Evolutionary conservation across 2,113 vertebrate species (phyloP).

Genomic region (Myrmophylax atrothorax): DNA sequence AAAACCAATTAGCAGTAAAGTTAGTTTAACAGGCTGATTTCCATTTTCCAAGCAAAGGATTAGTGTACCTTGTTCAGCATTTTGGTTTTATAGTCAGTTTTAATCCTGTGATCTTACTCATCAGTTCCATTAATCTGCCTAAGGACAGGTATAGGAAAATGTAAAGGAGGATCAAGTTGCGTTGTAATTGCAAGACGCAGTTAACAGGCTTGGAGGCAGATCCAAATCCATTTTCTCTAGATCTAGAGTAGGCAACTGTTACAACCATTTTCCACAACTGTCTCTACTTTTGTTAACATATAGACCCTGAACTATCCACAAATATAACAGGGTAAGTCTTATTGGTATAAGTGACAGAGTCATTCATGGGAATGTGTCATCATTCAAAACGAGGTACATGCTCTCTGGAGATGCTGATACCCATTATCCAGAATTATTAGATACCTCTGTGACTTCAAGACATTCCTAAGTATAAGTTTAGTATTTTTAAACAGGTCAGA

Average conservation of each 20-base stretch:
- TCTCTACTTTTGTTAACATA: background rate
- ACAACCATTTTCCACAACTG: background rate
- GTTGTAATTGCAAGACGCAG: background rate
- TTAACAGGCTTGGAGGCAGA: background rate
- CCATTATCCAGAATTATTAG: background rate
- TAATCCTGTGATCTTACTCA: background rate
- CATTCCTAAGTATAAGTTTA: background rate
- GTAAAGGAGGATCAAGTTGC: background rate
- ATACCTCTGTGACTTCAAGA: background rate
- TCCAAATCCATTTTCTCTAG: background rate
- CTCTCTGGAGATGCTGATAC: background rate
- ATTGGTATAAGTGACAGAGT: background rate
- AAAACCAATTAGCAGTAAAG: background rate
- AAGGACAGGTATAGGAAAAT: background rate
- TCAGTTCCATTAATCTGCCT: background rate
- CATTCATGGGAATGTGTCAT: background rate
- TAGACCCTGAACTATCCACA: background rate
- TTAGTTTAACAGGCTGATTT: background rate
- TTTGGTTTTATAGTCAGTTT: background rate
- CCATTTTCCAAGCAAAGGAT: background rate
- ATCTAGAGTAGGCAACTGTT: background rate
- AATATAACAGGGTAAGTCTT: background rate
- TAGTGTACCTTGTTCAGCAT: background rate
- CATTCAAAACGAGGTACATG: background rate
- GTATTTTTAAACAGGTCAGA: background rate